Evolutionary conservation across 2,797 vertebrate species (phyloP), one percentile per base, ranked within the genome.

Genomic region (Sarcoramphus papa): DNA sequence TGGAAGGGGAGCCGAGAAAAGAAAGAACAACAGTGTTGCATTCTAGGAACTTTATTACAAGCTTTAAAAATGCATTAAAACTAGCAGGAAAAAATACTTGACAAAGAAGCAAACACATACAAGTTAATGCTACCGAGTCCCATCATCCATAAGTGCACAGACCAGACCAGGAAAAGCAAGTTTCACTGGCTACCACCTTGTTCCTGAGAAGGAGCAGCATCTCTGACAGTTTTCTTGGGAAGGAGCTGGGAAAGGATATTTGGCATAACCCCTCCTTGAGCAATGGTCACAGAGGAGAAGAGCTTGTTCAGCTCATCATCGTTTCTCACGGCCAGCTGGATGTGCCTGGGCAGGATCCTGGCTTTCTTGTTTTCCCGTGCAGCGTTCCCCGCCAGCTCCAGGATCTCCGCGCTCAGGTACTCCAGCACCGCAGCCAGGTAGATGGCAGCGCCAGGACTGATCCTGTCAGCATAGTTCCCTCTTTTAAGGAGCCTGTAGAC

Each of bases 341-440:
- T 98, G 92, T 99, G 98, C 5, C 98, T 98, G 18, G 98, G 98
- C 17, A 97, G 14, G 6, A 99, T 98, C 40, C 98, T 98, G 0
- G 3, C 59, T 94, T 98, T 99, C 90, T 97, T 98, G 96, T 98
- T 98, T 62, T 98, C 97, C 5, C 1, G 64, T 18, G 98, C 96
- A 45, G 98, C 98, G 0, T 98, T 98, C 57, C 98, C 98, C 1
- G 98, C 90, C 69, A 98, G 93, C 85, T 99, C 99, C 96, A 99
- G 85, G 41, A 99, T 90, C 94, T 99, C 98, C 0, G 96, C 98
- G 19, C 60, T 98, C 98, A 99, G 92, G 62, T 99, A 99, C 94
- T 99, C 98, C 83, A 99, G 56, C 28, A 98, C 92, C 0, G 98
- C 98, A 0, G 98, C 27, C 51, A 99, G 96, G 92, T 98, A 99